Base-by-base conservation (phyloP, 2,797 vertebrate genomes). In the Tarsius wallacei region DNA sequence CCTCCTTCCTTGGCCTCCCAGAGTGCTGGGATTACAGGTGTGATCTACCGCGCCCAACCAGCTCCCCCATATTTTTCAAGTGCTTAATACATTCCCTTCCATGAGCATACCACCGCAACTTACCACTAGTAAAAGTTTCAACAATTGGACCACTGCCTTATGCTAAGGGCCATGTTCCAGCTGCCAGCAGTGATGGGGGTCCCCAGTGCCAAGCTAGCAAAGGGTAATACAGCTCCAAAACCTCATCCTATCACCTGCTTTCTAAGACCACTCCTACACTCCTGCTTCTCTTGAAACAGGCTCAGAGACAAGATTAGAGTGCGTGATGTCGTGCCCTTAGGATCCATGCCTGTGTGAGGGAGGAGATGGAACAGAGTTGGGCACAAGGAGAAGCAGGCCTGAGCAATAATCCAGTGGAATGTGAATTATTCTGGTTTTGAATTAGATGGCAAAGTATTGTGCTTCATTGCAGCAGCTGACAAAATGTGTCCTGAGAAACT, bases 371-470 rank as follows among this genome's bases (percentile, higher is more conserved):
- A 53, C 49, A 42, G 64, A 59, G 87, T 7, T n/a, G 15, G 33
- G 16, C 33, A 81, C 59, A 59, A 24, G 31, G 7, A 73, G 61
- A 81, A 64, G 53, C 59, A 76, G 8, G 22, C 53, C 24, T 80
- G 49, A 88, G 31, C 49, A 82, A 47, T 31, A 78, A 83, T 96
- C 53, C 33, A 51, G 0, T 28, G 49, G 7, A n/a, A 47, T 55
- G 64, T 31, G 36, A 86, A 68, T 51, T 70, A 17, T 84, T 90
- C 87, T 85, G 21, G 77, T 85, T 57, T 31, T 93, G 61, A 61
- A 83, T 49, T 66, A 51, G 49, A 57, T 28, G 31, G 47, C 55
- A 86, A 57, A 55, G 55, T 9, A 85, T 28, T 57, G 26, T 42
- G 7, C 51, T 84, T 42, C 42, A 42, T 42, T 57, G 57, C 42